Evolutionary conservation across 2,888 invertebrate genomes (phyloP), one percentile per base, ranked within the genome.

Genomic region (Neria commutata): DNA sequence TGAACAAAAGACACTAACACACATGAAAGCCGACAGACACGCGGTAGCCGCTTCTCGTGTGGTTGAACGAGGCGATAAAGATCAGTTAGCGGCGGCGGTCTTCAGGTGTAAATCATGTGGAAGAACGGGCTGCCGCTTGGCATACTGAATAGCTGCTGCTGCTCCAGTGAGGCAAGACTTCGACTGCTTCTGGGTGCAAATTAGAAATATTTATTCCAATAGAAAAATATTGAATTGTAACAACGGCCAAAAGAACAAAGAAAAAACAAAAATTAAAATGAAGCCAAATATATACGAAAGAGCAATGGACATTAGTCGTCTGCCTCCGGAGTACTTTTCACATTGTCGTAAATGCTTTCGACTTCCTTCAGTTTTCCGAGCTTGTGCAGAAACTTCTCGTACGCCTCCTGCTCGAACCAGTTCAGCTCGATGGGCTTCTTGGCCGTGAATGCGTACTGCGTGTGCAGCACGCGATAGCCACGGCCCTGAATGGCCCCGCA

Each of bases 341-440:
- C 69, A 72, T 76, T 77, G 64, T 74, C 77, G 58, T 69, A 73
- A 48, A 73, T 58, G 16, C 66, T 65, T 10, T 68, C 61, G 29
- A 76, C 51, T 49, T 72, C 72, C 16, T 55, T 42, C 29, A 69
- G 56, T 37, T 63, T 34, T 16, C 54, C 37, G 5, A 76, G 51
- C 10, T 50, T 48, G 17, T 56, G 54, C 8, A 71, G 56, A 29
- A 76, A 71, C 37, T 65, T 49, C 25, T 55, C 33, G 59, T 72
- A 73, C 4, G 58, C 61, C 3, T 49, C 50, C 8, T 48, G 33
- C 21, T 70, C 65, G 2, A 37, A 19, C 10, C 21, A 17, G 1
- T 57, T 46, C 11, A 75, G 47, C 2, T 54, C 25, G 2, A 74
- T 58, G 10, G 58, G 49, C 4, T 63, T 58, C 6, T 53, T 67